Evolutionary conservation across 1,140 invertebrate species (phyloP).

Genomic region (Bombus huntii): DNA sequence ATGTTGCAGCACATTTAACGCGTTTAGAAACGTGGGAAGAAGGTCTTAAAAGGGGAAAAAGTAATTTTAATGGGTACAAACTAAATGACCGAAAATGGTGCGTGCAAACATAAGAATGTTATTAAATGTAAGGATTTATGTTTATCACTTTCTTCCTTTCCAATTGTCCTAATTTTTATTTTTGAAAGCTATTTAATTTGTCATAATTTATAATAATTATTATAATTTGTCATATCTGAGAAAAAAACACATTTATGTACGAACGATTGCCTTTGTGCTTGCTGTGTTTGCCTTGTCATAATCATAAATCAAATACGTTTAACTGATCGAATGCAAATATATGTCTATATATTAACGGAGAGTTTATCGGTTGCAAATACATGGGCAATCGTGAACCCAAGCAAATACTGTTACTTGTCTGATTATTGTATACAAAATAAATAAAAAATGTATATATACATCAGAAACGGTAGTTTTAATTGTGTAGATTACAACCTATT

Average conservation of each 20-base stretch:
- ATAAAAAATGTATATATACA: constrained; percentile 70
- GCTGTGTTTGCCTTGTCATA: constrained; percentile 46
- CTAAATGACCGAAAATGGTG: background rate
- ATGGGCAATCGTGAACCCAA: constrained; percentile 61
- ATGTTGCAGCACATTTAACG: background rate
- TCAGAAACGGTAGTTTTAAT: background rate
- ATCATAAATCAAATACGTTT: constrained; percentile 10
- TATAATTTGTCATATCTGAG: constrained; percentile 33
- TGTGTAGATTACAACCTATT: background rate
- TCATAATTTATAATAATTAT: constrained; percentile 47
- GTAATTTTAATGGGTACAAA: background rate
- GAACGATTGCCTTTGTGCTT: constrained; percentile 62
- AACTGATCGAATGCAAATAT: constrained; percentile 22
- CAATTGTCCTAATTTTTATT: constrained; percentile 53
- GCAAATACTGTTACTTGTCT: constrained; percentile 78
- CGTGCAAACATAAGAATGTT: background rate
- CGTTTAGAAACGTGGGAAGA: background rate
- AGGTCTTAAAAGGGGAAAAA: background rate
- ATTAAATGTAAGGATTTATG: constrained; percentile 22
- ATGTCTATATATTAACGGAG: constrained; percentile 13
- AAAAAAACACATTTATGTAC: constrained; percentile 36
- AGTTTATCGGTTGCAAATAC: constrained; percentile 52
- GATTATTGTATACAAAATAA: constrained; percentile 79
- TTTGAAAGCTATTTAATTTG: constrained; percentile 47
- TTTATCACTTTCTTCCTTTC: background rate